Evolutionary conservation across 2,888 invertebrate genomes (phyloP).

Genomic region (Chaetogeoica ovagalla): DNA sequence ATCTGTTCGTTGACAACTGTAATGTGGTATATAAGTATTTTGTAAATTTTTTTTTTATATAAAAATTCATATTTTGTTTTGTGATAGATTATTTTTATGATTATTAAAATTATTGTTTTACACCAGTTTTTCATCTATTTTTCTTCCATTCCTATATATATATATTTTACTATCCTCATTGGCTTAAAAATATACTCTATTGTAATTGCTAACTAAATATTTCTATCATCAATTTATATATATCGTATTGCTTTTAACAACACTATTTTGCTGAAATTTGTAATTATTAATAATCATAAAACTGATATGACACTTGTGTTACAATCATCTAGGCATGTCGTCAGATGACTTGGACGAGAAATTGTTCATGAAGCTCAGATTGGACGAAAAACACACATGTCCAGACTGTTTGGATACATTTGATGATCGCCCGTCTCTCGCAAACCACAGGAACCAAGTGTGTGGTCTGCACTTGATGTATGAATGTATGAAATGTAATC

Average conservation of each 20-base stretch:
- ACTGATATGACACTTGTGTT: not conserved
- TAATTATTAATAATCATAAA: not conserved
- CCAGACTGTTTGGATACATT: conserved; percentile 45
- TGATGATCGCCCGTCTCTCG: not conserved
- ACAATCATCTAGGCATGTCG: conserved; percentile 10
- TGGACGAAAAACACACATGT: conserved; percentile 38
- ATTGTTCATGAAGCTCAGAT: conserved; percentile 41
- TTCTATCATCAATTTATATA: not conserved
- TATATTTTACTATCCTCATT: too few species aligned
- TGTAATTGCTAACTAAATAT: not conserved
- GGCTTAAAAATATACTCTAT: too few species aligned
- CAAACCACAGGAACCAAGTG: conserved; percentile 19
- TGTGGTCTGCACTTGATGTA: conserved; percentile 32
- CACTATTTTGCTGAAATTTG: too few species aligned
- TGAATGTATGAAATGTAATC: conserved; percentile 28
- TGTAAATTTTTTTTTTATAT: not conserved
- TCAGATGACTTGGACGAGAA: conserved; percentile 37
- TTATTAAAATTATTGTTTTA: conserved; percentile 8
- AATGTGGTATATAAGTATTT: not conserved
- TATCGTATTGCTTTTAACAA: conserved; percentile 14
- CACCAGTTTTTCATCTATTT: not conserved
- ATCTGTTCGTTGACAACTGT: too few species aligned
- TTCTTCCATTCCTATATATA: too few species aligned
- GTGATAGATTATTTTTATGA: conserved; percentile 2
- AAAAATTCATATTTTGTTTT: not conserved